Evolutionary conservation across 1,140 invertebrate species (phyloP).

Genomic region (Drosophila suzukii): DNA sequence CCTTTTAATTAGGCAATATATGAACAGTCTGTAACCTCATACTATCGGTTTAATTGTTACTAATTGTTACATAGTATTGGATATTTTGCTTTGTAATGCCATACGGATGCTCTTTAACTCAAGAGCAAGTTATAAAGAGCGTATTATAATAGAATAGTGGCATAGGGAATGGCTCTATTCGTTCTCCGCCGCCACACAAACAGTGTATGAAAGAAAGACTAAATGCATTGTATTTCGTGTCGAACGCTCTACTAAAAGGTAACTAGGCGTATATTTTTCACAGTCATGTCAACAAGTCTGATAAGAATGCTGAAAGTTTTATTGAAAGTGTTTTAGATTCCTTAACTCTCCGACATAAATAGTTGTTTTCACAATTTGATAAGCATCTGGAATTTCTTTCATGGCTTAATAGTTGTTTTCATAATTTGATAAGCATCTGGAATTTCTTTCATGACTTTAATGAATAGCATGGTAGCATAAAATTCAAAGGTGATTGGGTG

Average conservation of each 20-base stretch:
- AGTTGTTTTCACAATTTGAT: too few relatives aligned
- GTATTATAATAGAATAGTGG: too few relatives aligned
- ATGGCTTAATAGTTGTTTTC: neutral
- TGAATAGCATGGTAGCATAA: neutral
- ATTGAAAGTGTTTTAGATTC: neutral
- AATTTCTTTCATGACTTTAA: neutral
- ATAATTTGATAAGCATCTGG: constrained; percentile 1
- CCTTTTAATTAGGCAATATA: too few relatives aligned
- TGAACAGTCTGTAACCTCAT: too few relatives aligned
- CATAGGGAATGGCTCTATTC: too few relatives aligned
- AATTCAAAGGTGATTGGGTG: neutral
- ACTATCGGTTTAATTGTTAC: constrained; percentile 4
- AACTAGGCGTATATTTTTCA: constrained; percentile 6
- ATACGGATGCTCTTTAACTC: constrained; percentile 5
- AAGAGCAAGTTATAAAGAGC: neutral
- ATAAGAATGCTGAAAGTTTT: neutral
- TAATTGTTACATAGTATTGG: neutral
- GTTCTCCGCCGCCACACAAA: too few relatives aligned
- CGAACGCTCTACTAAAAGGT: neutral
- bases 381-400: too few relatives aligned
- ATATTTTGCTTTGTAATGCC: constrained; percentile 12
- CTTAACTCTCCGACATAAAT: neutral
- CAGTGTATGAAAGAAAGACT: too few relatives aligned
- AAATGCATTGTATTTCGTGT: too few relatives aligned
- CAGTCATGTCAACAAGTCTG: neutral